Evolutionary conservation across 1,140 invertebrate species (phyloP), one percentile per base, ranked within the genome.

Genomic region (Hirudo medicinalis): DNA sequence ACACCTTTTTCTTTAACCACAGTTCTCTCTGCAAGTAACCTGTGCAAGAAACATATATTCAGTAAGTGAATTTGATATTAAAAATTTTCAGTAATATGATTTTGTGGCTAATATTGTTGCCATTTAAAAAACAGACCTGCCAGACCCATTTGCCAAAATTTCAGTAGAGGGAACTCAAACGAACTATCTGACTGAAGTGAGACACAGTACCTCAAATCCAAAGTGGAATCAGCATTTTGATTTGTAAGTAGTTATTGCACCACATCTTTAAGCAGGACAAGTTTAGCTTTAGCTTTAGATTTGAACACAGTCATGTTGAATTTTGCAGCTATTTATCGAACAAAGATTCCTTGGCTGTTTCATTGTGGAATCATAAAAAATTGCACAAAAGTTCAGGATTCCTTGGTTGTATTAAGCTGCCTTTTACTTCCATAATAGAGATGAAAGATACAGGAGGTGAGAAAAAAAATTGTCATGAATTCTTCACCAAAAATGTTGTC

Each of bases 141-240:
- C 94, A 71, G 93, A 97, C 87, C 93, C 94, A 55, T 97, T 97
- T 86, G 93, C 92, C 71, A 95, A 94, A 86, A 91, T 97, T 77
- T 90, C 89, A 79, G 93, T 97, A 19, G 92, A 97, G 85, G 92
- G 92, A 75, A 94, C 91, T 78, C 92, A 91, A 49, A 93, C 96
- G 80, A 91, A 91, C 78, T 91, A 94, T 81, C 91, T 90, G 53
- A 97, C 94, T 69, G 93, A 95, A 76, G 89, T 90, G 54, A 91
- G 91, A 76, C 94, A 92, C 85, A 91, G 91, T 76, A 95, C 94
- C 4, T 83, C 96, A 74, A 92, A 96, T 84, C 94, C 94, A 54
- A 96, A 95, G 84, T 97, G 94, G 94, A 96, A 97, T 85, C 91
- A 92, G 76, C 90, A 97, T 84, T 97, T 92, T 86, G 94, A 97